A percentile compares a stretch with the other conserved stretches of the same genome.
These are phyloP conservation scores for Idaea straminata DNA, from an alignment of 2,888 invertebrate genomes.

Conservation along the genomic window DNA sequence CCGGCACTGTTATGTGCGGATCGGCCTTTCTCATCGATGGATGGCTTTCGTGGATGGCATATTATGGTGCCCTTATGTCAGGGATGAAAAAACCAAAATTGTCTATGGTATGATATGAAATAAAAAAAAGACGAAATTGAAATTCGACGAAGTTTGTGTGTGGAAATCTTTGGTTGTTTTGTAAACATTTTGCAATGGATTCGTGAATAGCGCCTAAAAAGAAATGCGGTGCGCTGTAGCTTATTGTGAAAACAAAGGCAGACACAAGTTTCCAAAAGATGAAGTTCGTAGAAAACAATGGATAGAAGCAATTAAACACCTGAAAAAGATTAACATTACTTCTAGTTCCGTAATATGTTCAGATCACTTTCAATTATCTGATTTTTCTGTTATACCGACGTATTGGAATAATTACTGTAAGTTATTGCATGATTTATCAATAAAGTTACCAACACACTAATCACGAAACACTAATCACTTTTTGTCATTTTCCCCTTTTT, in stretches of 20 bases:
- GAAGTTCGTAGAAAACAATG: not conserved
- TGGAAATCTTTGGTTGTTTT: too few species aligned
- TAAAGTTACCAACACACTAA: too few species aligned
- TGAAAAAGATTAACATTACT: not conserved
- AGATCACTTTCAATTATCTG: not conserved
- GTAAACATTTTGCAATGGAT: too few species aligned
- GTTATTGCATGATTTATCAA: not conserved
- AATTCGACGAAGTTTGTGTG: too few species aligned
- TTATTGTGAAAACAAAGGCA: not conserved
- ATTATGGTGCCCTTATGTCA: too few species aligned
- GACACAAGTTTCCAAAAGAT: not conserved
- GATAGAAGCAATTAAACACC: not conserved
- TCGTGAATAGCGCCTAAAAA: not conserved
- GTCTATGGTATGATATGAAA: too few species aligned
- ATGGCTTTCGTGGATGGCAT: too few species aligned
- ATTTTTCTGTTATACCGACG: not conserved
- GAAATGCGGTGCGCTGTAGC: not conserved
- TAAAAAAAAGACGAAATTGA: too few species aligned
- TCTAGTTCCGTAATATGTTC: not conserved
- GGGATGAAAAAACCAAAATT: too few species aligned
- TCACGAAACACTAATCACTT: too few species aligned
- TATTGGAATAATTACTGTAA: not conserved
- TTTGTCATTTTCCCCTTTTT: not conserved
- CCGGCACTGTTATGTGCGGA: too few species aligned
- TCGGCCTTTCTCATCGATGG: too few species aligned